Evolutionary conservation across 2,888 invertebrate genomes (phyloP).

Genomic region (Athalia cordata): DNA sequence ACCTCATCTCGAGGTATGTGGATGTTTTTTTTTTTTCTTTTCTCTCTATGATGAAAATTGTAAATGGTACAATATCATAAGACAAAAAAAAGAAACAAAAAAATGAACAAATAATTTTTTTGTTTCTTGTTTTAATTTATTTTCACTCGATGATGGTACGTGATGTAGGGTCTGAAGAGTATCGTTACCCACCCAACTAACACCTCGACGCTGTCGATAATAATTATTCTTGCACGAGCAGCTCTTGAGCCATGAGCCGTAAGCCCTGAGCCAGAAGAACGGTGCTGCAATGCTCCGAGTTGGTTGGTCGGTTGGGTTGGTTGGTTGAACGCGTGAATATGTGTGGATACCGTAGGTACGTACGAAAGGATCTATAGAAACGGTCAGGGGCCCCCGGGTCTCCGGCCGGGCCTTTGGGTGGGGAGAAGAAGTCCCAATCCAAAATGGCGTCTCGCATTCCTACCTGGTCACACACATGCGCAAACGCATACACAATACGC

Average conservation of each 20-base stretch:
- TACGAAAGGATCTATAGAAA: not conserved
- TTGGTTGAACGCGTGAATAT: not conserved
- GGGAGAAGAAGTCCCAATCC: conserved; percentile 16
- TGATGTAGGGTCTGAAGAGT: too few species aligned
- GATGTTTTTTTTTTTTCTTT: too few species aligned
- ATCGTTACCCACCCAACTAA: too few species aligned
- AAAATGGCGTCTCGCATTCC: conserved; percentile 43
- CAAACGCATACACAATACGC: not conserved
- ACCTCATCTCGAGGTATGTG: too few species aligned
- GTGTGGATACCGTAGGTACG: not conserved
- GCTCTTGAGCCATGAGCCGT: not conserved
- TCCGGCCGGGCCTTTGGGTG: not conserved
- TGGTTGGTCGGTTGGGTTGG: not conserved
- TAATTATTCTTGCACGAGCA: not conserved
- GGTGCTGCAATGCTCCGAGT: not conserved
- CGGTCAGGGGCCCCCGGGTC: conserved; percentile 28
- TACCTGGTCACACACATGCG: conserved; percentile 26
- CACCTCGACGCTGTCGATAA: not conserved
- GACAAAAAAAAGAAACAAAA: too few species aligned
- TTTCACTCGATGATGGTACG: too few species aligned
- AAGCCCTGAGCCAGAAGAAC: too few species aligned
- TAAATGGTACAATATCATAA: too few species aligned
- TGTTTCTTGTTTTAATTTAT: too few species aligned
- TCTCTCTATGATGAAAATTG: too few species aligned
- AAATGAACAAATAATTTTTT: too few species aligned